phyloP scores from a whole-genome alignment of 2,888 invertebrate genomes.

The Thelaira solivaga region DNA sequence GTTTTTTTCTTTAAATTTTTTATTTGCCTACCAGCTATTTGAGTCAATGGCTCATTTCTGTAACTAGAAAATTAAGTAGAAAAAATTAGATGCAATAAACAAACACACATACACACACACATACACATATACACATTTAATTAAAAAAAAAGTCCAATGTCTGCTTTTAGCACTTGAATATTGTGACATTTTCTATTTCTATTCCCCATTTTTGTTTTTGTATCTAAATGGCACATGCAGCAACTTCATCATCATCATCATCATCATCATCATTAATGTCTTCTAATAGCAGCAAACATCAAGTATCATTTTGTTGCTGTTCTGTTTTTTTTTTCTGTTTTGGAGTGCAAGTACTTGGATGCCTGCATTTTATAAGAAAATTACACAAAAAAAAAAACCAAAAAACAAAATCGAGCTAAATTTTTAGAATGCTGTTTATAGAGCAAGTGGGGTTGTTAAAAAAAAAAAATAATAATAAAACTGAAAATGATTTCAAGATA shows the following conservation, averaged over 20 bases:
- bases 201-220: slow-evolving; percentile 49
- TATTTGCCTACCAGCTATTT: not conserved
- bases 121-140: not conserved
- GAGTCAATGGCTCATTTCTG: slow-evolving; percentile 47
- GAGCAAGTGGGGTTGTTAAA: slow-evolving; percentile 15
- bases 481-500: slow-evolving; percentile 14
- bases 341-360: slow-evolving; percentile 34
- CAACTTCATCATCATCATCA: slow-evolving; percentile 52
- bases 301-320: slow-evolving; percentile 35
- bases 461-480: not conserved
- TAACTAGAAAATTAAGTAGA: slow-evolving; percentile 48
- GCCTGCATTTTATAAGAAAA: slow-evolving; percentile 29
- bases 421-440: slow-evolving; percentile 1
- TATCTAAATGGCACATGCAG: slow-evolving; percentile 46
- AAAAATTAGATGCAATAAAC: slow-evolving; percentile 19
- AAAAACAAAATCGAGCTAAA: not conserved
- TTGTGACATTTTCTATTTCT: slow-evolving; percentile 51
- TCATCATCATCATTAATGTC: slow-evolving; percentile 46
- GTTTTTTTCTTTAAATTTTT: not conserved
- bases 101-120: not conserved
- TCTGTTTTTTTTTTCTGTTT: slow-evolving; percentile 21
- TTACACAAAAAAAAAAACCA: not conserved
- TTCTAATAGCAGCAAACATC: slow-evolving; percentile 27
- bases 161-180: slow-evolving; percentile 47
- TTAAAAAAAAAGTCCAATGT: slow-evolving; percentile 46